Evolutionary conservation across 2,113 vertebrate genomes (phyloP).

Genomic region (Pelusios castaneus): DNA sequence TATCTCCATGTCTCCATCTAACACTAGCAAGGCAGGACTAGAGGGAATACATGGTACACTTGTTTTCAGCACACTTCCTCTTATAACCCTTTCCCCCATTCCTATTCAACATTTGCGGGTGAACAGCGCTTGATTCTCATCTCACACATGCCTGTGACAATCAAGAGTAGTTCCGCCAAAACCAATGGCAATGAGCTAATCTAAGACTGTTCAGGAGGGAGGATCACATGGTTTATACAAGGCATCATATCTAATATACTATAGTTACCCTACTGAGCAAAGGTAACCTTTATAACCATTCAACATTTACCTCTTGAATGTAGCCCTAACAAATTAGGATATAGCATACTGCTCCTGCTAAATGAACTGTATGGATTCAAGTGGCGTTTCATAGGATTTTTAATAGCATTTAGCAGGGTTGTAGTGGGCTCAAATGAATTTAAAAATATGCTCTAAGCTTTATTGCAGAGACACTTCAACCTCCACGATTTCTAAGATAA

Average conservation of each 20-base stretch:
- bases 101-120: neutral
- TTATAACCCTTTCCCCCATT: neutral
- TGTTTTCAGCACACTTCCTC: neutral
- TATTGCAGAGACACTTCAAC: conserved; percentile 37
- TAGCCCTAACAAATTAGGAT: neutral
- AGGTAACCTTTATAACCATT: neutral
- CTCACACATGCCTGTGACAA: neutral
- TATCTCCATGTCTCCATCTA: neutral
- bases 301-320: neutral
- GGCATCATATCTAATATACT: neutral
- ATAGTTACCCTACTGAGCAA: neutral
- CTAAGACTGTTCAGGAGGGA: neutral
- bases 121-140: neutral
- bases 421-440: conserved; percentile 13
- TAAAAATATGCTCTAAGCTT: conserved; percentile 39
- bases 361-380: neutral
- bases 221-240: neutral
- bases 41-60: neutral
- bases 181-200: neutral
- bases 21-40: neutral
- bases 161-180: neutral
- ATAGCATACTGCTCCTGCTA: neutral
- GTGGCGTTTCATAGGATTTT: neutral
- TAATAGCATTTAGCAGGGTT: conserved; percentile 15
- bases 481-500: conserved; percentile 65